Evolutionary conservation across 92 coral and sea anemone species (phyloP).

Genomic region (Porites rus): DNA sequence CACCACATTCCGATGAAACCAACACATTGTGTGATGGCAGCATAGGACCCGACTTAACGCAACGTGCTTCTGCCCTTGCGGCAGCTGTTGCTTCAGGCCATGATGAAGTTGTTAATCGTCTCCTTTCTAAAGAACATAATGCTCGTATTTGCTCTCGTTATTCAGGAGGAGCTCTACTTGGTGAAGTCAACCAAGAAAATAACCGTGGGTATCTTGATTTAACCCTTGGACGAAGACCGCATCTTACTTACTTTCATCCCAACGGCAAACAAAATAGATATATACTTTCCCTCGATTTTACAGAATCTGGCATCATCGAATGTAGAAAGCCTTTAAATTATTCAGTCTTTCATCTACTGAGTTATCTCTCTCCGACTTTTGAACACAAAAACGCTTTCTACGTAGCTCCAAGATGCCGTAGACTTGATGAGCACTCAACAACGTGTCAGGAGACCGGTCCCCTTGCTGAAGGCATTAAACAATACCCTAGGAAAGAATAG

Average conservation of each 20-base stretch:
- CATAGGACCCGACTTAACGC: conserved; percentile 16
- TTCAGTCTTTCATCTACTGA: conserved; percentile 58
- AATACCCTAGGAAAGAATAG: conserved; percentile 33
- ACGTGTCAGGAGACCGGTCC: conserved; percentile 49
- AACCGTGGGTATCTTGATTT: conserved; percentile 31
- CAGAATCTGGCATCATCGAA: conserved; percentile 10
- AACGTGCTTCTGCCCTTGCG: conserved; percentile 70
- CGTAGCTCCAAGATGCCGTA: not conserved
- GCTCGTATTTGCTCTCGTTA: conserved; percentile 55
- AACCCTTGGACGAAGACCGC: conserved; percentile 17
- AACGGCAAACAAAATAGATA: conserved; percentile 29
- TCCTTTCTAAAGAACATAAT: conserved; percentile 25
- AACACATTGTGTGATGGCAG: conserved; percentile 42
- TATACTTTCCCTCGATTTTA: conserved; percentile 27
- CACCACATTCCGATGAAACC: not conserved
- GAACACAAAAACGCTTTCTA: conserved; percentile 37
- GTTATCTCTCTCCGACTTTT: conserved; percentile 26
- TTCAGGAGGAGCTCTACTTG: conserved; percentile 68
- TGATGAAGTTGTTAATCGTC: conserved; percentile 33
- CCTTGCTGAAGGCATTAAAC: conserved; percentile 38
- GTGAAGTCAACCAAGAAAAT: conserved; percentile 58
- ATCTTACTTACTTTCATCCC: conserved; percentile 3
- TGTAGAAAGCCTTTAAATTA: conserved; percentile 45
- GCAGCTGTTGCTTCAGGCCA: conserved; percentile 67
- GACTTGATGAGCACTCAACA: conserved; percentile 27